These are phyloP conservation scores for Anniella stebbinsi DNA, from an alignment of 2,797 vertebrate species.

Conservation along the genomic window DNA sequence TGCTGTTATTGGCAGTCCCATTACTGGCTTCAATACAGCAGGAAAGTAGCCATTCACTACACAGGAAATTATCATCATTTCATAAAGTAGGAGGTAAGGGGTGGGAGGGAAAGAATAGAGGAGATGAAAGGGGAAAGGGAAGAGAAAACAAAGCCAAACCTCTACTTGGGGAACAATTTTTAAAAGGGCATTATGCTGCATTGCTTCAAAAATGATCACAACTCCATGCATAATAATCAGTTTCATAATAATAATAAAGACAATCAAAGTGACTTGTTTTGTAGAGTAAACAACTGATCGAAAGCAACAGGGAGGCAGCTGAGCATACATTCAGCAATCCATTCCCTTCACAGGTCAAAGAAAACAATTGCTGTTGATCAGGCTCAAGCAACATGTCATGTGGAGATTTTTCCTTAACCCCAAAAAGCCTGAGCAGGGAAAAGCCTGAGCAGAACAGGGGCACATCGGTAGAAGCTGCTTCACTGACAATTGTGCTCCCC, in stretches of 20 bases:
- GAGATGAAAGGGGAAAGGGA: not conserved
- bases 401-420: not conserved
- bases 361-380: not conserved
- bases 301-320: not conserved
- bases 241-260: not conserved
- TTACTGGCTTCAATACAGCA: not conserved
- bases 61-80: slow-evolving; percentile 32
- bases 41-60: not conserved
- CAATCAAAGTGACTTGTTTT: slow-evolving; percentile 19
- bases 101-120: not conserved
- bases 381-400: not conserved
- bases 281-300: slow-evolving; percentile 18
- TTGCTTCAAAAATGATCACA: not conserved
- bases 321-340: slow-evolving; percentile 14
- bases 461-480: not conserved
- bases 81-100: not conserved
- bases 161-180: slow-evolving; percentile 13
- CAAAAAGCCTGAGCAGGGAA: not conserved
- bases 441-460: not conserved
- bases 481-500: not conserved
- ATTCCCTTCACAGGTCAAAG: slow-evolving; percentile 9
- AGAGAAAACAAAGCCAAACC: not conserved
- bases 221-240: not conserved
- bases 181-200: slow-evolving; percentile 17
- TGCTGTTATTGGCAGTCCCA: not conserved